Evolutionary conservation across 2,113 vertebrate genomes (phyloP).

Genomic region (Geothlypis trichas): DNA sequence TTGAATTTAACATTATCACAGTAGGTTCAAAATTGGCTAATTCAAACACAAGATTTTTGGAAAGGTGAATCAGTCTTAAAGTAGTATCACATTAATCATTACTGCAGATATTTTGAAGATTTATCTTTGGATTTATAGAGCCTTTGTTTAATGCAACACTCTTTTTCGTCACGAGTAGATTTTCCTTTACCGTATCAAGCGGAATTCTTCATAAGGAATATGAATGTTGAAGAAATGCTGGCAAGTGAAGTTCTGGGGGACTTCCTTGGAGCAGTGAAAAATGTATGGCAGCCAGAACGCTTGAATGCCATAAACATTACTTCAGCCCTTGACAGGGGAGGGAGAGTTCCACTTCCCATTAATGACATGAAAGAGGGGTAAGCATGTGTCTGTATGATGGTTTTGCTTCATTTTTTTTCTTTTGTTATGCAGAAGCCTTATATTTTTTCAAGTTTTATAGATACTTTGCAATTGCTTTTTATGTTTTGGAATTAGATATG

Average conservation of each 20-base stretch:
- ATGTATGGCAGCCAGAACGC: slow-evolving; percentile 95
- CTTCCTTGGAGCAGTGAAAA: slow-evolving; percentile 96
- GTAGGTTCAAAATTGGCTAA: background rate
- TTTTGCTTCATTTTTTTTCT: background rate
- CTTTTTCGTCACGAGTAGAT: slow-evolving; percentile 74
- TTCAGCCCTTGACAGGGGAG: slow-evolving; percentile 93
- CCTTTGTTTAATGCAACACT: slow-evolving; percentile 3
- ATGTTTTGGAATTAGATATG: background rate
- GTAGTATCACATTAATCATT: background rate
- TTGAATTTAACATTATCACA: background rate
- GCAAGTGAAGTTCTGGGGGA: slow-evolving; percentile 97
- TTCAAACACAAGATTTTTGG: background rate
- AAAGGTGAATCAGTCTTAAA: background rate
- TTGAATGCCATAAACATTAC: slow-evolving; percentile 98
- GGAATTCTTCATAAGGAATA: slow-evolving; percentile 97
- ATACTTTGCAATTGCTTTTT: background rate
- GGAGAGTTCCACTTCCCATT: slow-evolving; percentile 93
- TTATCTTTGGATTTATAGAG: background rate
- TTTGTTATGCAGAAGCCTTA: background rate
- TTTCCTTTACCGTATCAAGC: slow-evolving; percentile 93
- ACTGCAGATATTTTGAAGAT: background rate
- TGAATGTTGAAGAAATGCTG: slow-evolving; percentile 99
- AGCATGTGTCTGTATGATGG: background rate
- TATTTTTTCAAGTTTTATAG: background rate
- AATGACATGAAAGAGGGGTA: slow-evolving; percentile 98